These are phyloP conservation scores for Dioctria linearis DNA, from an alignment of 2,888 invertebrate genomes.

Conservation along the genomic window DNA sequence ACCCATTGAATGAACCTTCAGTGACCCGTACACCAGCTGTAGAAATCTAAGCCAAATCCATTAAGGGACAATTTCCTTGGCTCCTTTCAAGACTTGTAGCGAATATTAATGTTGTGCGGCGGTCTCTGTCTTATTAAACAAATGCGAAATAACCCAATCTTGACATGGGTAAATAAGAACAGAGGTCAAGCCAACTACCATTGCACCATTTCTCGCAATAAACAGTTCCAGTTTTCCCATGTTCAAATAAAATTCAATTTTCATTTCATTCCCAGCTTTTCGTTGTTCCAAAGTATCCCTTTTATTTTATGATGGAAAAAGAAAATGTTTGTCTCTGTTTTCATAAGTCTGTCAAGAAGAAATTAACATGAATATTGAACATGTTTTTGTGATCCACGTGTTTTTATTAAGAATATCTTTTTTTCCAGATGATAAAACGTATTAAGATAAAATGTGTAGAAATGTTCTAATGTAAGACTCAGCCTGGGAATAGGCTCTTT, in stretches of 20 bases:
- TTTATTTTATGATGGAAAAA: conserved; percentile 9
- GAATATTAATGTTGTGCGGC: conserved; percentile 43
- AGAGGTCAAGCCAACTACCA: background rate
- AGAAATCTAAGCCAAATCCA: conserved; percentile 26
- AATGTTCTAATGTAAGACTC: no score
- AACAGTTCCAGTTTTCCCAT: conserved; percentile 1
- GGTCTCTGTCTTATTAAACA: conserved; percentile 28
- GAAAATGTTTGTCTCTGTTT: background rate
- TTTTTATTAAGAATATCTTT: no score
- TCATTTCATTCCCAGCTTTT: background rate
- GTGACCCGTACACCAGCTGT: conserved; percentile 38
- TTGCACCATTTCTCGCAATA: background rate
- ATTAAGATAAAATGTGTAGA: no score
- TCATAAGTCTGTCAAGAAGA: no score
- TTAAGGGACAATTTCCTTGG: conserved; percentile 37
- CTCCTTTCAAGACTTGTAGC: conserved; percentile 32
- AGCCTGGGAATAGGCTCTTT: no score
- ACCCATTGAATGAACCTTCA: background rate
- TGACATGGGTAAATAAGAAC: conserved; percentile 34
- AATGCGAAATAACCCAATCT: background rate
- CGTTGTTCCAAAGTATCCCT: conserved; percentile 14
- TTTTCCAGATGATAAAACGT: no score
- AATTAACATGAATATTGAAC: no score
- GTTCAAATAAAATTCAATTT: conserved; percentile 35
- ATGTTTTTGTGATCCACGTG: no score